phyloP scores from a whole-genome alignment of 2,797 vertebrate species.

The Pachyuromys duprasi region DNA sequence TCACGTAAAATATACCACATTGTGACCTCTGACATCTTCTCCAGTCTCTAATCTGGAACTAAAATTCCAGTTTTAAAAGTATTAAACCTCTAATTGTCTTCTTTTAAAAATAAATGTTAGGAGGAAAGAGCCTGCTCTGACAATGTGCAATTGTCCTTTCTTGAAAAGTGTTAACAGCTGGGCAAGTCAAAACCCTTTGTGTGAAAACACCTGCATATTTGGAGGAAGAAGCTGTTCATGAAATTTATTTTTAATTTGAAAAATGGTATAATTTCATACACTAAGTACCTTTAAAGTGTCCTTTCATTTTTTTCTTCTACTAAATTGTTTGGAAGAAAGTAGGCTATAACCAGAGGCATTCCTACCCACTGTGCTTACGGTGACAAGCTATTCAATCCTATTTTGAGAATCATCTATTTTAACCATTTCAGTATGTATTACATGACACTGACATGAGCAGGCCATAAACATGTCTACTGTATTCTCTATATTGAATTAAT shows the following conservation, averaged over 20 bases:
- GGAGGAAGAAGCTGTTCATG: background rate
- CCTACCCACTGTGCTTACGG: no score
- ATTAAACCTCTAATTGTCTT: background rate
- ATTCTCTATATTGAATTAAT: background rate
- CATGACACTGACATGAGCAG: background rate
- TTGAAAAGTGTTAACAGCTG: rapidly evolving
- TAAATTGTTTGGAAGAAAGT: background rate
- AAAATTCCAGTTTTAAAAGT: background rate
- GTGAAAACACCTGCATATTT: background rate
- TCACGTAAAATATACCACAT: background rate
- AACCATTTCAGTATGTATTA: background rate
- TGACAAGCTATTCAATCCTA: background rate
- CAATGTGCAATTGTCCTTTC: rapidly evolving
- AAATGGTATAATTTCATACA: background rate
- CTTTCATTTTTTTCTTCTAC: background rate
- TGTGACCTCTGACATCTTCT: background rate
- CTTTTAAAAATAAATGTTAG: background rate
- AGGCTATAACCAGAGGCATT: background rate
- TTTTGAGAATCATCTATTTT: background rate
- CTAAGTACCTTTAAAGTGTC: background rate
- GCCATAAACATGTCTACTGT: background rate
- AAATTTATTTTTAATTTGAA: background rate
- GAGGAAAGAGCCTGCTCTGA: background rate
- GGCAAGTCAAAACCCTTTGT: background rate
- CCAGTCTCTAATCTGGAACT: background rate